Conservation (phyloP, 1,140 invertebrate genomes). For the Latrodectus geometricus region DNA sequence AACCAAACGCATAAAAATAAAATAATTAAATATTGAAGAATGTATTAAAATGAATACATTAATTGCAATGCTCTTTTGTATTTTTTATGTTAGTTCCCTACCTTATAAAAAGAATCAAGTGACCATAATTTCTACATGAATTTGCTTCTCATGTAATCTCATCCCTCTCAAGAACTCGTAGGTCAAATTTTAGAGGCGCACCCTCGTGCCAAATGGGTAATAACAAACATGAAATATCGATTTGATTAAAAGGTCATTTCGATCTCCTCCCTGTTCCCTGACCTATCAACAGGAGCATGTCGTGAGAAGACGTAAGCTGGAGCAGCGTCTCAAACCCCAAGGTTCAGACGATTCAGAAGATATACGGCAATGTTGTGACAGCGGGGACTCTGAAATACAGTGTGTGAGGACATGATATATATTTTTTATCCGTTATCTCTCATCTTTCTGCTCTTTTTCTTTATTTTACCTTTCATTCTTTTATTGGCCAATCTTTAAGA, state of each 20-base stretch:
- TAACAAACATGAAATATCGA: background rate
- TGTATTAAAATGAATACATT: too few relatives aligned
- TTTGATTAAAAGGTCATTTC: background rate
- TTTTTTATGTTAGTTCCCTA: too few relatives aligned
- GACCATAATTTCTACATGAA: too few relatives aligned
- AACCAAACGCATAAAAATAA: too few relatives aligned
- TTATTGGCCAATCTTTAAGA: background rate
- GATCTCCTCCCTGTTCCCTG: background rate
- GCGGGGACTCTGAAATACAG: constrained; percentile 27
- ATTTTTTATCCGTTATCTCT: constrained; percentile 11
- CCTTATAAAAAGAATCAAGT: too few relatives aligned
- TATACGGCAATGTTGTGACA: constrained; percentile 52
- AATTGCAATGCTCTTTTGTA: too few relatives aligned
- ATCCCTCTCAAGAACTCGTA: too few relatives aligned
- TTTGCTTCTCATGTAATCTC: too few relatives aligned
- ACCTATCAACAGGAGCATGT: constrained; percentile 9
- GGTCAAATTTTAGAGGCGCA: background rate
- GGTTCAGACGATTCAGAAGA: constrained; percentile 11
- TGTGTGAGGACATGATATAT: background rate
- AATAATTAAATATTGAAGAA: too few relatives aligned
- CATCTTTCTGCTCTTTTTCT: constrained; percentile 5
- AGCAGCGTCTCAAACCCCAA: too few relatives aligned
- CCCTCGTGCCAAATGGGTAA: background rate
- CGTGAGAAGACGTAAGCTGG: constrained; percentile 20
- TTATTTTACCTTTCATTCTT: background rate